phyloP scores from a whole-genome alignment of 1,140 invertebrate species.

The Battus philenor region DNA sequence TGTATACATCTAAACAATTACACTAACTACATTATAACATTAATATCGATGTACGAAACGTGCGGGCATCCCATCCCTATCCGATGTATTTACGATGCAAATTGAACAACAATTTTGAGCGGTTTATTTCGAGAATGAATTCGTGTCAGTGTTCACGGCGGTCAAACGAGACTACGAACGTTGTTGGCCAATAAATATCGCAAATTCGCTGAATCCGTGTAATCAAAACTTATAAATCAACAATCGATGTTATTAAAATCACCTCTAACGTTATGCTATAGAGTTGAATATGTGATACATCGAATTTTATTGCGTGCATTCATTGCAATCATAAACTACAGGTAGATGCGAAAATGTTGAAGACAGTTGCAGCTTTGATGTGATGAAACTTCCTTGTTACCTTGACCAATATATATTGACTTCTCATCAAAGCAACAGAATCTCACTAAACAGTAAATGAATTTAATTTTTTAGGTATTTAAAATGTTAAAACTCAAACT shows the following conservation, averaged over 20 bases:
- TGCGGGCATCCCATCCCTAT: not conserved
- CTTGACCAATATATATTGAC: no score
- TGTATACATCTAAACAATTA: no score
- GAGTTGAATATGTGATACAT: constrained; percentile 5
- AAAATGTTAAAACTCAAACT: no score
- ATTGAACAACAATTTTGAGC: constrained; percentile 8
- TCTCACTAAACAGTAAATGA: no score
- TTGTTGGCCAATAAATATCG: no score
- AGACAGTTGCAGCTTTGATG: constrained; percentile 1
- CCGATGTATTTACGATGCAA: constrained; percentile 2
- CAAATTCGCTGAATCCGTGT: no score
- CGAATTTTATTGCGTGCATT: constrained; percentile 5
- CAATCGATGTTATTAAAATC: not conserved
- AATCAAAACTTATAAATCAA: not conserved
- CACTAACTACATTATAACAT: no score
- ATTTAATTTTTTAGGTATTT: no score
- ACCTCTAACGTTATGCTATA: not conserved
- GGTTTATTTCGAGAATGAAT: constrained; percentile 11
- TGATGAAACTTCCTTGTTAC: no score
- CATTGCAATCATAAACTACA: constrained; percentile 11
- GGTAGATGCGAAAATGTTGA: constrained; percentile 13
- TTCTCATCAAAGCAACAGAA: no score
- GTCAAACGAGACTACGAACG: constrained; percentile 1
- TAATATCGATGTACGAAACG: no score
- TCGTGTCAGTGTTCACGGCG: constrained; percentile 5